Percentiles rank a stretch among this genome's conserved stretches.
Conservation (phyloP, 2,797 vertebrate genomes). For the Peromyscus nudipes region DNA sequence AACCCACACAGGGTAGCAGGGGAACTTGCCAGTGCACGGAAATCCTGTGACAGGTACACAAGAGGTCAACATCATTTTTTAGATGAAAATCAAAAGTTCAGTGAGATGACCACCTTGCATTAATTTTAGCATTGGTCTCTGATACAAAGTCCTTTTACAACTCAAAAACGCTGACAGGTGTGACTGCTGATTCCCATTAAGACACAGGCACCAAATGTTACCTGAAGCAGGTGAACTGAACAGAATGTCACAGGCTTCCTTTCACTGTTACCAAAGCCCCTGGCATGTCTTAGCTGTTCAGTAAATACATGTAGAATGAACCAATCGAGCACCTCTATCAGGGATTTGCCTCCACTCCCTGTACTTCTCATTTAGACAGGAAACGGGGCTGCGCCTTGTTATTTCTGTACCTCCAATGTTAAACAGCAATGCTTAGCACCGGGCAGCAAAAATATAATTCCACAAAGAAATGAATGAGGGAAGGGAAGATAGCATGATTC, state of each 20-base stretch:
- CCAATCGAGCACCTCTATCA: not conserved
- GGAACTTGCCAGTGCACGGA: not conserved
- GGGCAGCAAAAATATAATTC: slow-evolving; percentile 30
- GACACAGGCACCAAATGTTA: not conserved
- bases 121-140: slow-evolving; percentile 12
- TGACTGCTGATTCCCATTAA: slow-evolving; percentile 9
- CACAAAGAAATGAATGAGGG: slow-evolving; percentile 13
- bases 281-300: slow-evolving; percentile 7
- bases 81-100: slow-evolving; percentile 14
- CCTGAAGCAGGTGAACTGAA: slow-evolving; percentile 22
- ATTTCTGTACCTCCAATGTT: slow-evolving; percentile 12
- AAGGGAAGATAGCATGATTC: not conserved
- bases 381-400: not conserved
- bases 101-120: not conserved
- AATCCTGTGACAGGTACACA: not conserved
- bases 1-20: not conserved
- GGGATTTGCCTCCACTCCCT: not conserved
- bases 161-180: slow-evolving; percentile 32
- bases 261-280: slow-evolving; percentile 39
- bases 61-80: not conserved
- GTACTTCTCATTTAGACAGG: not conserved
- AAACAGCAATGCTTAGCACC: not conserved
- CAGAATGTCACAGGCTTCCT: not conserved
- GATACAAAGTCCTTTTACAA: slow-evolving; percentile 33
- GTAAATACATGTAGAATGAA: slow-evolving; percentile 47